A percentile compares a stretch with the other conserved stretches of the same genome.
Evolutionary conservation across 92 coral and sea anemone genomes (phyloP).

Genomic region (Phenganax marumi): DNA sequence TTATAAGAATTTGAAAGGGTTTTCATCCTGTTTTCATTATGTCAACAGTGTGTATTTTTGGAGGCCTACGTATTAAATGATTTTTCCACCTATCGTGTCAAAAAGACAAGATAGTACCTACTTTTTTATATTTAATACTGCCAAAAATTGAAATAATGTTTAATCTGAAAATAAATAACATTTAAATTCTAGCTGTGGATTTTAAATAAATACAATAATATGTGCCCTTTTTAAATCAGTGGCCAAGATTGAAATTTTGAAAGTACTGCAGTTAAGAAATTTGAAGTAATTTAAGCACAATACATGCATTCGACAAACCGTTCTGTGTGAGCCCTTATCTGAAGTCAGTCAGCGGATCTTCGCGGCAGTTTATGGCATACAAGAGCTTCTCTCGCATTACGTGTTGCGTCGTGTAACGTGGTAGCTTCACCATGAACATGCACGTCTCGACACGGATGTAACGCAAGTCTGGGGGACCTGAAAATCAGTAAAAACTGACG

Average conservation of each 20-base stretch:
- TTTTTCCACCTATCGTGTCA: too few species aligned
- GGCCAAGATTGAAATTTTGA: neutral
- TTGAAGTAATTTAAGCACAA: neutral
- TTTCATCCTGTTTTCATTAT: too few species aligned
- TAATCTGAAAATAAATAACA: neutral
- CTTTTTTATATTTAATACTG: neutral
- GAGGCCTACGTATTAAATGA: too few species aligned
- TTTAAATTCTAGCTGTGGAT: neutral
- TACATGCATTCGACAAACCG: neutral
- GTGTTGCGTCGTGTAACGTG: slow-evolving; percentile 88
- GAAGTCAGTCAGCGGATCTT: slow-evolving; percentile 89
- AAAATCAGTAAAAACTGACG: neutral
- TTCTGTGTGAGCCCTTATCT: slow-evolving; percentile 10
- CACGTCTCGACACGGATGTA: slow-evolving; percentile 98
- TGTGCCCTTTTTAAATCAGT: neutral
- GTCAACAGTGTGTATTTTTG: too few species aligned
- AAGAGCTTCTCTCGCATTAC: slow-evolving; percentile 77
- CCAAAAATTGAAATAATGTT: neutral
- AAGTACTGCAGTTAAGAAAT: neutral
- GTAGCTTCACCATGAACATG: slow-evolving; percentile 97
- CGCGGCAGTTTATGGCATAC: slow-evolving; percentile 97
- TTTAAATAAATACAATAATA: neutral
- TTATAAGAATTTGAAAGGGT: too few species aligned
- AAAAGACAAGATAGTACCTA: neutral
- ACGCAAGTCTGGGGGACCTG: slow-evolving; percentile 91